phyloP scores from a whole-genome alignment of 2,888 invertebrate genomes.

The Cheilosia impressa region DNA sequence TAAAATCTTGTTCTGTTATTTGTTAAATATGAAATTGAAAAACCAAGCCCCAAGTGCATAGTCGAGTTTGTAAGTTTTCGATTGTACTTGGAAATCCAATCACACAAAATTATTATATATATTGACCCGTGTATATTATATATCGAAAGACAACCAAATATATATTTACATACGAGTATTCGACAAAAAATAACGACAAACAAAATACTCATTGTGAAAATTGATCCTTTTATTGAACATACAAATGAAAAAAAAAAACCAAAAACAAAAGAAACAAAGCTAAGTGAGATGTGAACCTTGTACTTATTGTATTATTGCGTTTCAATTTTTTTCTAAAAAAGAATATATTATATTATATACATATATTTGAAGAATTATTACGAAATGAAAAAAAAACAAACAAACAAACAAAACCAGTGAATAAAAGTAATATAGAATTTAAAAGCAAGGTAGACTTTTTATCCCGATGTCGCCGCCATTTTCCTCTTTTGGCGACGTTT shows the following conservation, averaged over 20 bases:
- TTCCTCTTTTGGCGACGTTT: no score
- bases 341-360: constrained; percentile 56
- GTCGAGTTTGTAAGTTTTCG: constrained; percentile 60
- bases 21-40: constrained; percentile 33
- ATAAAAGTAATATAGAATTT: constrained; percentile 66
- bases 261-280: not conserved
- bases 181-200: constrained; percentile 14
- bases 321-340: constrained; percentile 72
- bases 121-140: constrained; percentile 67
- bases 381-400: constrained; percentile 27
- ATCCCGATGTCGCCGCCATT: no score
- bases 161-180: constrained; percentile 26
- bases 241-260: constrained; percentile 38
- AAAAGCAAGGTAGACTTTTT: not conserved
- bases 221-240: constrained; percentile 65
- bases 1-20: constrained; percentile 47
- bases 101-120: constrained; percentile 42
- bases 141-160: constrained; percentile 33
- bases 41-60: constrained; percentile 47
- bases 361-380: constrained; percentile 53
- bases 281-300: constrained; percentile 64
- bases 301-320: constrained; percentile 73
- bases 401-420: constrained; percentile 17
- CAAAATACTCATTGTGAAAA: constrained; percentile 60
- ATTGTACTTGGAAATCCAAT: constrained; percentile 43